Conservation (phyloP, 1,140 invertebrate genomes). For the Drosophila pachea region DNA sequence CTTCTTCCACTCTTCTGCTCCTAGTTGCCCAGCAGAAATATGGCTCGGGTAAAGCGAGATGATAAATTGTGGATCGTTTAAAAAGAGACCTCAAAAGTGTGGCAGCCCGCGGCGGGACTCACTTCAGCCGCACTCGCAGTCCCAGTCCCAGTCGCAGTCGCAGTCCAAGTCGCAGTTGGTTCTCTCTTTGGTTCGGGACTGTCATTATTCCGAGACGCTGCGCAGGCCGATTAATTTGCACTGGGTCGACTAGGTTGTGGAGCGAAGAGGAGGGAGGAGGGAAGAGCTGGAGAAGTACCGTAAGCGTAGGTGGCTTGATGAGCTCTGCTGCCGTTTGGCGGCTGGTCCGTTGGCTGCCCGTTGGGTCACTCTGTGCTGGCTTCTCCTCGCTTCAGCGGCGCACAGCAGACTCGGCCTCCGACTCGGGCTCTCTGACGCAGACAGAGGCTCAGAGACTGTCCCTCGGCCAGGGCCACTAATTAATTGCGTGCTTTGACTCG, state of each 20-base stretch:
- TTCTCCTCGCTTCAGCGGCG: slow-evolving; percentile 52
- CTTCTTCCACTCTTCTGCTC: background rate
- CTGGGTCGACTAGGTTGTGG: slow-evolving; percentile 28
- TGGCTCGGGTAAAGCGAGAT: slow-evolving; percentile 44
- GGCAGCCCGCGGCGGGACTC: slow-evolving; percentile 47
- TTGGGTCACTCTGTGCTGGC: slow-evolving; percentile 28
- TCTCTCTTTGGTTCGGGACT: slow-evolving; percentile 11
- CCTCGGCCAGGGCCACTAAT: slow-evolving; percentile 53
- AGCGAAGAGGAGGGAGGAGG: background rate
- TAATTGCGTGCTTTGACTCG: slow-evolving; percentile 63
- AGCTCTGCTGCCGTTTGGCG: slow-evolving; percentile 53
- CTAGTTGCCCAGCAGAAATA: slow-evolving; percentile 54
- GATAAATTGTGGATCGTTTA: slow-evolving; percentile 66
- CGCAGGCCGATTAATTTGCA: slow-evolving; percentile 64
- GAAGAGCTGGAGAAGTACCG: slow-evolving; percentile 46
- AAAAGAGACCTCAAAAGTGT: slow-evolving; percentile 66
- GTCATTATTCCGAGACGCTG: slow-evolving; percentile 53
- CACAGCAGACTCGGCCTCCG: background rate
- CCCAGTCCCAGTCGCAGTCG: background rate
- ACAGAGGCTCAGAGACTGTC: slow-evolving; percentile 3
- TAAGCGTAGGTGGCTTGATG: slow-evolving; percentile 74
- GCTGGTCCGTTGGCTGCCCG: slow-evolving; percentile 7
- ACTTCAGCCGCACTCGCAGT: slow-evolving; percentile 12
- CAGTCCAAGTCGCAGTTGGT: background rate
- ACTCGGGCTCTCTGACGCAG: no score